Conservation (phyloP, 2,113 vertebrate genomes). For the Hippotragus niger region DNA sequence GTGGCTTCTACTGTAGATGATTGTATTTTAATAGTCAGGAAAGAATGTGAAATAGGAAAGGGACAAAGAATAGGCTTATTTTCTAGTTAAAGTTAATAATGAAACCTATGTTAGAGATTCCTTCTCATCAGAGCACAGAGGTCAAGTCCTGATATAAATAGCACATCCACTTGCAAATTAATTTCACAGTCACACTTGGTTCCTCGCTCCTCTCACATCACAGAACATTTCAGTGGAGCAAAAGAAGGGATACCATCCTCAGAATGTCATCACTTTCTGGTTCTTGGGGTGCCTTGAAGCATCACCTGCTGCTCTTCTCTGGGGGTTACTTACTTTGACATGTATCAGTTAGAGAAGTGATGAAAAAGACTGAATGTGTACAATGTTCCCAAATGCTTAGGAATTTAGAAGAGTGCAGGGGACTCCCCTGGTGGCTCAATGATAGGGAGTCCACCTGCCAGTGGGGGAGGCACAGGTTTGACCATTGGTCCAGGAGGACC, state of each 20-base stretch:
- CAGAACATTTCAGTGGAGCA: not conserved
- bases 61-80: not conserved
- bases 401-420: not conserved
- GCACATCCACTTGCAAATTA: not conserved
- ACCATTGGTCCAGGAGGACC: not conserved
- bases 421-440: not conserved
- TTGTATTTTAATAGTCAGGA: not conserved
- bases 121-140: not conserved
- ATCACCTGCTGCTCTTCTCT: not conserved
- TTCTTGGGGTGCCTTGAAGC: not conserved
- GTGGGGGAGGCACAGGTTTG: not conserved
- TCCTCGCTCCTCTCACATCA: not conserved
- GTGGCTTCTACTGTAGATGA: not conserved
- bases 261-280: not conserved
- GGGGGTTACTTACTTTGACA: not conserved
- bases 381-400: not conserved
- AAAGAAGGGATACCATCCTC: not conserved
- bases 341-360: not conserved
- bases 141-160: not conserved
- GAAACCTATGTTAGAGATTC: not conserved
- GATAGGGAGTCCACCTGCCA: not conserved
- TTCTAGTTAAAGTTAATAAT: not conserved
- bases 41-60: slow-evolving; percentile 11
- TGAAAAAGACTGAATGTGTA: not conserved
- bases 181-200: not conserved